Evolutionary conservation across 30 jellyfish, hydroid and myxozoan genomes (phyloP), one percentile per base, ranked within the genome.

Genomic region (Mastigias papua): DNA sequence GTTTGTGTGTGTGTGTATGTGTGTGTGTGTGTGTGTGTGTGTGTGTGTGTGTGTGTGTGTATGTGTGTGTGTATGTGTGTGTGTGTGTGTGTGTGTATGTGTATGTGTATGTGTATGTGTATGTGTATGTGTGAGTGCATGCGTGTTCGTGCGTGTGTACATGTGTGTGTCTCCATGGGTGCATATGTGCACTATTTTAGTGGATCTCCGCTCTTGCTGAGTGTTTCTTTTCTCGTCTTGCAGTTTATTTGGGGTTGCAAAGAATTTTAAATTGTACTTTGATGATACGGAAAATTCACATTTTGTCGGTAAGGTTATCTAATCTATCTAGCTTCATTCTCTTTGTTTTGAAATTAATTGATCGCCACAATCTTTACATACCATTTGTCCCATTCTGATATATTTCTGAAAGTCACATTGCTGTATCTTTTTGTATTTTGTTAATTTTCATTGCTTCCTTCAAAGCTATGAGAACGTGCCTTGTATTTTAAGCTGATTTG

Each of bases 221-320:
- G 8, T 46, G 60, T 46, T 46, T 16, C 16, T 46, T 16, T 58
- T 20, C 70, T 16, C 8, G 7, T 58, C 26, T 58, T 58, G 21
- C 65, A 93, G 97, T 33, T 93, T 93, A 76, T 90, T 79, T 20
- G 89, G 91, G 21, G 74, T 54, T 32, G 87, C 96, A 20, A 84
- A 94, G 72, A 93, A 93, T 75, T 93, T 86, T 72, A 70, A 92
- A 58, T 76, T 93, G 48, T 93, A 93, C 67, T 93, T 73, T 72
- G 98, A 93, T 77, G 71, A 61, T 54, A 58, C 73, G 30, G 98
- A 93, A 76, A 83, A 82, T 17, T 48, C 81, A 67, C 98, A 93
- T 50, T 93, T 42, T 65, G 98, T 93, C 16, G 98, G 98, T 87
- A 80, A n/a, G 98, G n/a, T n/a, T n/a, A n/a, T n/a, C n/a, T n/a